phyloP scores from a whole-genome alignment of 2,797 vertebrate species.

The Silurus aristotelis region DNA sequence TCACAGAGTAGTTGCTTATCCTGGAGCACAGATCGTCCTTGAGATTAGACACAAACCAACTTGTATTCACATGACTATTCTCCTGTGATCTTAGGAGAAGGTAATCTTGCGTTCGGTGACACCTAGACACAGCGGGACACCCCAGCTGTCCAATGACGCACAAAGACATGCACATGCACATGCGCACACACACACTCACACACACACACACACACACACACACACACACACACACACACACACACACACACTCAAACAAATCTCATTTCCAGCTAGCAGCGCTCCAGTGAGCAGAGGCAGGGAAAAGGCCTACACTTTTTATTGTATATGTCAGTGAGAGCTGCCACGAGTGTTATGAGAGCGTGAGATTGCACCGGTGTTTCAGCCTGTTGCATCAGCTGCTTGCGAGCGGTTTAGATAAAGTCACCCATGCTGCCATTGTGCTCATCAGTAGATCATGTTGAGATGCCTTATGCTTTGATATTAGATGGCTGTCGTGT shows the following conservation, averaged over 20 bases:
- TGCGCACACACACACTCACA: no score
- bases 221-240: background rate
- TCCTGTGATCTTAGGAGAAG: background rate
- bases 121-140: conserved; percentile 15
- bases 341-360: conserved; percentile 13
- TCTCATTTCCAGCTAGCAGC: background rate
- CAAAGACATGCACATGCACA: background rate
- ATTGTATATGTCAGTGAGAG: background rate
- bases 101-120: conserved; percentile 14
- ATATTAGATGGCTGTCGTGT: conserved; percentile 7
- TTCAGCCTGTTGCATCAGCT: conserved; percentile 53
- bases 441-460: conserved; percentile 23
- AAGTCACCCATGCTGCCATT: conserved; percentile 17
- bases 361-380: conserved; percentile 30
- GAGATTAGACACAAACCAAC: conserved; percentile 8
- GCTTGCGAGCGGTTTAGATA: conserved; percentile 28
- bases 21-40: background rate
- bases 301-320: background rate
- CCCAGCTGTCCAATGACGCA: conserved; percentile 1
- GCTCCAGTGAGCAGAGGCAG: conserved; percentile 15
- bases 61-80: conserved; percentile 9
- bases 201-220: background rate
- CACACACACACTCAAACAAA: background rate
- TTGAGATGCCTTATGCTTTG: background rate
- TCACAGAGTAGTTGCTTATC: background rate